Percentiles rank a stretch among this genome's conserved stretches.
Evolutionary conservation across 2,797 vertebrate species (phyloP).

Genomic region (Xenops minutus): DNA sequence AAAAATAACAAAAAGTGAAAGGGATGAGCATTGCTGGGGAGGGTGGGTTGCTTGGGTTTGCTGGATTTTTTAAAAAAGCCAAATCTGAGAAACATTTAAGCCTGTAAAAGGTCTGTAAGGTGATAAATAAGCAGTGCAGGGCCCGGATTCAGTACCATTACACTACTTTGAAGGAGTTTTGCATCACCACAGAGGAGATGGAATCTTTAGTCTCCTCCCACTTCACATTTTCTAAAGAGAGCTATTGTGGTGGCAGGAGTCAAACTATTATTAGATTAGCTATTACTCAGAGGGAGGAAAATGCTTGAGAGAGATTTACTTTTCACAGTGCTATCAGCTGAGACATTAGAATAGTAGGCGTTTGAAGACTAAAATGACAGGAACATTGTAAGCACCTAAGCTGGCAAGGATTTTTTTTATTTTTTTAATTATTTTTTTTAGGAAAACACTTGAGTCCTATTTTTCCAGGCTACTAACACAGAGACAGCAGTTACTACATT

Average conservation of each 20-base stretch:
- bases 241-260: constrained; percentile 12
- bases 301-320: constrained; percentile 52
- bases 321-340: constrained; percentile 46
- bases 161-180: background rate
- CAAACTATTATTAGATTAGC: constrained; percentile 61
- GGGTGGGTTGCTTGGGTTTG: background rate
- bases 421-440: background rate
- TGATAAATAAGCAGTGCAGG: background rate
- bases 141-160: background rate
- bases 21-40: accelerated
- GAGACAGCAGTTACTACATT: background rate
- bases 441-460: background rate
- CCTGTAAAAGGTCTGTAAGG: background rate
- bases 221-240: background rate
- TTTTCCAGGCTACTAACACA: background rate
- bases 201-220: constrained; percentile 9
- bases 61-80: background rate
- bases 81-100: background rate
- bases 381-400: constrained; percentile 41
- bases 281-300: constrained; percentile 52
- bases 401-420: background rate
- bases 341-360: constrained; percentile 37
- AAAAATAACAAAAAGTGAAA: background rate
- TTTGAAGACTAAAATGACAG: constrained; percentile 60
- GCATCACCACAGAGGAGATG: background rate